Evolutionary conservation across 2,888 invertebrate species (phyloP).

Genomic region (Chloroclystis v-ata): DNA sequence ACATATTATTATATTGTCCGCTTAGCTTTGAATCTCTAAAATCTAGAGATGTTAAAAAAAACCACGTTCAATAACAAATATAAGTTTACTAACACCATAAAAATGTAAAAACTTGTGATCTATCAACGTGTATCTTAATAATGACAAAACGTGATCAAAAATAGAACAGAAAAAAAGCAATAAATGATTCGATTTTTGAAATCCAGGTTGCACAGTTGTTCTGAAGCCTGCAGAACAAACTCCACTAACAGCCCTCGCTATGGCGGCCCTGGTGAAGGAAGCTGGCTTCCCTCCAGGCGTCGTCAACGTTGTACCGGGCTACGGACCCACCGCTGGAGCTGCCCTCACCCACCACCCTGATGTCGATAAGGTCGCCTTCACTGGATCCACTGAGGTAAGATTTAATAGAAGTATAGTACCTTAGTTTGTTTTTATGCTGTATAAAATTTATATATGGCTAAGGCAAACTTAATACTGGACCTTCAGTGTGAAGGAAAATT

Average conservation of each 20-base stretch:
- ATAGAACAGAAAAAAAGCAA: too few relatives aligned
- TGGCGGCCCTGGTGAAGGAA: constrained; percentile 90
- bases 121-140: too few relatives aligned
- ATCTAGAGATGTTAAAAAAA: too few relatives aligned
- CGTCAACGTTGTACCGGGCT: constrained; percentile 92
- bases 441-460: too few relatives aligned
- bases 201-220: constrained; percentile 85
- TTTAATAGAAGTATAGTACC: not conserved
- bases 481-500: too few relatives aligned
- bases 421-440: too few relatives aligned
- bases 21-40: too few relatives aligned
- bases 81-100: not conserved
- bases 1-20: too few relatives aligned
- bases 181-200: too few relatives aligned
- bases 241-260: constrained; percentile 90
- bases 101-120: not conserved
- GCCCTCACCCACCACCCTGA: constrained; percentile 84
- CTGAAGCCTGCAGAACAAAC: constrained; percentile 97
- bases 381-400: constrained; percentile 63
- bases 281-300: constrained; percentile 95
- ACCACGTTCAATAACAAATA: too few relatives aligned
- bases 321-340: constrained; percentile 86
- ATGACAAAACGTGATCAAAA: too few relatives aligned
- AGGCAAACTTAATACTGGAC: too few relatives aligned
- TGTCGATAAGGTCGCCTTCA: constrained; percentile 92